These are phyloP conservation scores for Uria lomvia DNA, from an alignment of 2,113 vertebrate species.

Conservation along the genomic window DNA sequence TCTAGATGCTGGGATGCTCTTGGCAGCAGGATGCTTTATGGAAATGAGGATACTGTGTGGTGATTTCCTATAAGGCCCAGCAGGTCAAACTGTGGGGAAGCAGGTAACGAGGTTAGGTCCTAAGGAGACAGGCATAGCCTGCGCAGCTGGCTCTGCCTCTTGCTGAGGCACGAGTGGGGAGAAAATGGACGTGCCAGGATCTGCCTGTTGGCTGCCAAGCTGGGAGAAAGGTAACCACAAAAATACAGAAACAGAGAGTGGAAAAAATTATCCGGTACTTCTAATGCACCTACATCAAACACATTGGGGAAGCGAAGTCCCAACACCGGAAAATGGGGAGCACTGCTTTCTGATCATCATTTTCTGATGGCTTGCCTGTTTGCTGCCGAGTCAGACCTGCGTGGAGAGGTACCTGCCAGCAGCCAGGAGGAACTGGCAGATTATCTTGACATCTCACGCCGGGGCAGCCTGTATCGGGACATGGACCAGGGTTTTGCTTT, in stretches of 20 bases:
- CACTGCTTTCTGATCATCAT: neutral
- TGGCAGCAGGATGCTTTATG: neutral
- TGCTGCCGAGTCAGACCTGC: neutral
- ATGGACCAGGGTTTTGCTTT: neutral
- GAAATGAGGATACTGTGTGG: neutral
- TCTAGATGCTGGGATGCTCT: neutral
- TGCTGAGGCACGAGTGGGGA: neutral
- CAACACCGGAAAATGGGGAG: neutral
- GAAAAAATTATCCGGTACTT: constrained; percentile 29
- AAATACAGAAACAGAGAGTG: neutral
- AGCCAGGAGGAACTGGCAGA: neutral
- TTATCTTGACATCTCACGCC: neutral
- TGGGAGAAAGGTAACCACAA: constrained; percentile 7
- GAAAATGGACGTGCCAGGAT: neutral
- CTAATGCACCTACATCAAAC: neutral
- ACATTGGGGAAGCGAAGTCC: neutral
- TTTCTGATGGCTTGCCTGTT: neutral
- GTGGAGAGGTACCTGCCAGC: neutral
- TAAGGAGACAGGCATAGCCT: neutral
- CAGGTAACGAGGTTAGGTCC: neutral
- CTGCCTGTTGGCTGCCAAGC: constrained; percentile 8
- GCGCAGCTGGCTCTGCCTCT: neutral
- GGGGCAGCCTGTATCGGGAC: neutral
- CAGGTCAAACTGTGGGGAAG: neutral
- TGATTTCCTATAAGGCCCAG: neutral